A percentile compares a stretch with the other conserved stretches of the same genome.
phyloP scores from a whole-genome alignment of 2,888 invertebrate species.

The Tenthredo distinguenda region DNA sequence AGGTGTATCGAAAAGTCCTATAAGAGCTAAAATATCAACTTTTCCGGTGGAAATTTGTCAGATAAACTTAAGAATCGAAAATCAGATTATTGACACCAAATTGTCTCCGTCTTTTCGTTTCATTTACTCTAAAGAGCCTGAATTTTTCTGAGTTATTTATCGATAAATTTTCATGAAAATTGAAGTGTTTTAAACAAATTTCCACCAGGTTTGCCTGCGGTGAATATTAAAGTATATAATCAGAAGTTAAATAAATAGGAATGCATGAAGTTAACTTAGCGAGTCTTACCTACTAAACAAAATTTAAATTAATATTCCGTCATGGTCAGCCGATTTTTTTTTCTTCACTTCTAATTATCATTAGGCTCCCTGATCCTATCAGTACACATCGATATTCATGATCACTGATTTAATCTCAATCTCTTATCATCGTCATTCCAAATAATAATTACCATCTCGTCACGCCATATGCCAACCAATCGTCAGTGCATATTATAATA shows the following conservation, averaged over 20 bases:
- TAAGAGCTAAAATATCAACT: neutral
- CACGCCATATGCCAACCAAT: slow-evolving; percentile 11
- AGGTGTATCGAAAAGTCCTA: neutral
- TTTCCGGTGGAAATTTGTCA: neutral
- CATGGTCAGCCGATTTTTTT: slow-evolving; percentile 39
- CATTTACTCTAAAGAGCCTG: neutral
- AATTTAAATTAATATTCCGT: slow-evolving; percentile 41
- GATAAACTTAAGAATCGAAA: neutral
- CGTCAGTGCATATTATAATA: slow-evolving; percentile 31
- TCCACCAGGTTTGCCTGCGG: neutral
- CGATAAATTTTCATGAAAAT: neutral
- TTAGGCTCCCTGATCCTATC: neutral
- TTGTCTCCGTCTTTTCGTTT: neutral
- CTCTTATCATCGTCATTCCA: neutral
- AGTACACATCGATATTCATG: neutral
- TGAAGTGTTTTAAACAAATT: neutral
- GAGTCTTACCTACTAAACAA: slow-evolving; percentile 16
- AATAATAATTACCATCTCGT: slow-evolving; percentile 1
- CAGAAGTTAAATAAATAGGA: slow-evolving; percentile 54
- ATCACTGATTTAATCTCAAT: neutral
- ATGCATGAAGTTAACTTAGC: slow-evolving; percentile 52
- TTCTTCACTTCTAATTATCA: slow-evolving; percentile 16
- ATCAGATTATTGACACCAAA: neutral
- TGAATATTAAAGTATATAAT: neutral
- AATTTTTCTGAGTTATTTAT: neutral